Percentiles rank a stretch among this genome's conserved stretches.
phyloP scores from a whole-genome alignment of 2,888 invertebrate species.

The Latrodectus elegans region DNA sequence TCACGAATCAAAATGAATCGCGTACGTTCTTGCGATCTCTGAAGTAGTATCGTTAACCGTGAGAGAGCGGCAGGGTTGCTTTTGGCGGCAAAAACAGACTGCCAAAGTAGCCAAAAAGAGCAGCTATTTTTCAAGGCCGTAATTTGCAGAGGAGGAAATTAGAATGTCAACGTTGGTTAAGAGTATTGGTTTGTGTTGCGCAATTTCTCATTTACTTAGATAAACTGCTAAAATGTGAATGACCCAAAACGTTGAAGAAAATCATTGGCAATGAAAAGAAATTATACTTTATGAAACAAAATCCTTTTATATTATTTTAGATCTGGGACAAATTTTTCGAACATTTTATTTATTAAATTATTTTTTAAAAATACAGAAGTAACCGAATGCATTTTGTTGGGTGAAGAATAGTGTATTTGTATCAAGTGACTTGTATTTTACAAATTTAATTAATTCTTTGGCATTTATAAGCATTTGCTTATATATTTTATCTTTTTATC shows the following conservation, averaged over 20 bases:
- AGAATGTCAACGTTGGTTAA: constrained; percentile 31
- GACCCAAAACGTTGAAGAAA: constrained; percentile 16
- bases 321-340: too few species aligned
- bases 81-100: not conserved
- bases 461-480: too few species aligned
- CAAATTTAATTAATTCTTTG: too few species aligned
- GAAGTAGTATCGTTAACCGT: constrained; percentile 9
- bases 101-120: constrained; percentile 50
- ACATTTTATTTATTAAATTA: too few species aligned
- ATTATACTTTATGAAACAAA: too few species aligned
- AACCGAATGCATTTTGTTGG: too few species aligned
- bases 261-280: not conserved
- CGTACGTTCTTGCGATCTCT: constrained; percentile 2
- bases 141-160: constrained; percentile 56
- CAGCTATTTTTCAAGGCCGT: constrained; percentile 50
- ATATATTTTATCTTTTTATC: too few species aligned
- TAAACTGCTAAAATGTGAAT: constrained; percentile 33
- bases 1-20: not conserved
- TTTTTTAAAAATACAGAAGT: too few species aligned
- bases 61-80: constrained; percentile 21
- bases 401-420: too few species aligned
- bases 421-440: too few species aligned
- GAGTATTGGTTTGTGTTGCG: constrained; percentile 21
- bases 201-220: constrained; percentile 14
- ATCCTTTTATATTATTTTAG: too few species aligned